Evolutionary conservation across 2,888 invertebrate genomes (phyloP).

Genomic region (Xanthia togata): DNA sequence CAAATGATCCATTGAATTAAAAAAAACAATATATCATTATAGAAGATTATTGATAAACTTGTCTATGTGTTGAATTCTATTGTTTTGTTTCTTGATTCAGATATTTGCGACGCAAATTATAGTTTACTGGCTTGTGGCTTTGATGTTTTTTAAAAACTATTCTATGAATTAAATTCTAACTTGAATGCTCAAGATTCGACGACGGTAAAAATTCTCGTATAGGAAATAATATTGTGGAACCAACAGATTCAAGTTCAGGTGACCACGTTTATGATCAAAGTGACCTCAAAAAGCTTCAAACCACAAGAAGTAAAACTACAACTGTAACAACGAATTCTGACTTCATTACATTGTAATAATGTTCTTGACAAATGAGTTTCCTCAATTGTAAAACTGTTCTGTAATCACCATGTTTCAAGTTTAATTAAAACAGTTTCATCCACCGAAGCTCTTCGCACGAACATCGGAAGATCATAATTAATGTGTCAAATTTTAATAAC

Average conservation of each 20-base stretch:
- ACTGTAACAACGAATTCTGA: constrained; percentile 3
- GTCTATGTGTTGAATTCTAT: constrained; percentile 61
- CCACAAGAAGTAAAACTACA: background rate
- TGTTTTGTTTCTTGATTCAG: constrained; percentile 56
- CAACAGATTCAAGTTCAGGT: background rate
- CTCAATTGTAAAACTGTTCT: constrained; percentile 23
- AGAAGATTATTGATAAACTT: constrained; percentile 69
- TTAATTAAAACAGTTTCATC: constrained; percentile 55
- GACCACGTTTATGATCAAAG: constrained; percentile 14
- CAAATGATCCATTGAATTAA: constrained; percentile 69
- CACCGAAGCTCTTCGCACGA: constrained; percentile 20
- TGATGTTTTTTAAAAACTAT: background rate
- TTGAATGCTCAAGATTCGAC: background rate
- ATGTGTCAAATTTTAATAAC: constrained; percentile 64
- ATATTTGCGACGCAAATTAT: constrained; percentile 35
- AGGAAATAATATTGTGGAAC: background rate
- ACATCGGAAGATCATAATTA: constrained; percentile 62
- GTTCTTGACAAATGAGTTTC: constrained; percentile 32
- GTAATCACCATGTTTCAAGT: constrained; percentile 40
- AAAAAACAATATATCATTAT: constrained; percentile 73
- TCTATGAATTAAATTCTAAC: no score
- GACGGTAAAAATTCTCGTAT: background rate
- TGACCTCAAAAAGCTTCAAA: constrained; percentile 16
- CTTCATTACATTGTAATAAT: constrained; percentile 8
- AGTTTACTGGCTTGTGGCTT: background rate